Percentiles rank a stretch among this genome's conserved stretches.
Evolutionary conservation across 2,113 vertebrate genomes (phyloP).

Genomic region (Nyctibius bracteatus): DNA sequence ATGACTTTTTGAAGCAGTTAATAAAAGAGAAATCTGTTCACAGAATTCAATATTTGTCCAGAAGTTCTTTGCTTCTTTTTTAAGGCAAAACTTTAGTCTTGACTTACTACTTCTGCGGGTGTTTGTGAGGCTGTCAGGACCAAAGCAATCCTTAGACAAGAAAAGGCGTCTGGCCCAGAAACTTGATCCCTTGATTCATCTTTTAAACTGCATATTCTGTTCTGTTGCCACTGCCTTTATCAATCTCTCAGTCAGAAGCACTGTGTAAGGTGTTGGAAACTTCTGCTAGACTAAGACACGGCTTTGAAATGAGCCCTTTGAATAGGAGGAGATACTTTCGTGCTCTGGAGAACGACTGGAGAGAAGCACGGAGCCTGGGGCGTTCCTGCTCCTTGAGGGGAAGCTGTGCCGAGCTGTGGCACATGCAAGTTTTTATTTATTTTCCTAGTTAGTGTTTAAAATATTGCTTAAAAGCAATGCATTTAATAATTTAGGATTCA

Average conservation of each 20-base stretch:
- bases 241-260: neutral
- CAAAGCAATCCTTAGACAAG: neutral
- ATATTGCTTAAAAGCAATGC: neutral
- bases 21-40: conserved; percentile 77
- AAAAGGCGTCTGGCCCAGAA: neutral
- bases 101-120: fast-evolving
- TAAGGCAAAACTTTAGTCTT: neutral
- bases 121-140: neutral
- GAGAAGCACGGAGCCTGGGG: neutral
- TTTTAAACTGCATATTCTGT: neutral
- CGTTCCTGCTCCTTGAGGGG: neutral
- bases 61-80: neutral
- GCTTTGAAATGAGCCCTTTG: neutral
- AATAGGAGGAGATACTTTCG: neutral
- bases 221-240: neutral
- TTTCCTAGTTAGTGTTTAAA: neutral
- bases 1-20: conserved; percentile 77
- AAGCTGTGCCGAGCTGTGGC: neutral
- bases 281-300: neutral
- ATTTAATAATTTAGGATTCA: neutral
- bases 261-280: neutral
- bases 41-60: conserved; percentile 5
- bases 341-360: neutral
- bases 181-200: neutral
- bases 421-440: neutral